Conservation (phyloP, 2,113 vertebrate genomes). For the Dromas ardeola region DNA sequence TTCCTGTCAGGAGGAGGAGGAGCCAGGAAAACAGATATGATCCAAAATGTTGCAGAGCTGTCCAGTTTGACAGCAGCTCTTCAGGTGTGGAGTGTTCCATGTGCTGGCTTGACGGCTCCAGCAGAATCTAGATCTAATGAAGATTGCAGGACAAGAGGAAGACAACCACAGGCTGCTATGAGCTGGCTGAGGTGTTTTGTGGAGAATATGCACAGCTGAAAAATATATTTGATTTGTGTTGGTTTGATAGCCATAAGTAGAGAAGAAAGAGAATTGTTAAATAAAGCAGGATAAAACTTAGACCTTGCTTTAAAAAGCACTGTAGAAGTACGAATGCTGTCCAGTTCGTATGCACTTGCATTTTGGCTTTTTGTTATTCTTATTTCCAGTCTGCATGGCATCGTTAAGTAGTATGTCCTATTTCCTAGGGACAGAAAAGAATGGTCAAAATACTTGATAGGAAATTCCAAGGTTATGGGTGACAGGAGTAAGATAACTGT, state of each 20-base stretch:
- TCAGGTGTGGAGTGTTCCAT: not conserved
- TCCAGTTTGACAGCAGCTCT: not conserved
- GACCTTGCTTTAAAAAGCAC: not conserved
- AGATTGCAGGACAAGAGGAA: not conserved
- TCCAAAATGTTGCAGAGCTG: not conserved
- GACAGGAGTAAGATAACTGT: not conserved
- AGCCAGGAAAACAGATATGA: not conserved
- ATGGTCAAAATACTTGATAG: not conserved
- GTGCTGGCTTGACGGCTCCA: not conserved
- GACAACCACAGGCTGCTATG: not conserved
- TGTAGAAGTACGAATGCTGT: not conserved
- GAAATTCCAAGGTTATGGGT: not conserved
- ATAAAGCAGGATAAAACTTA: not conserved
- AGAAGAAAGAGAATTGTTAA: not conserved
- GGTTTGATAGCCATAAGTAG: not conserved
- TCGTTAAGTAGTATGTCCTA: rapidly evolving
- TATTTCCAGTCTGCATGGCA: not conserved
- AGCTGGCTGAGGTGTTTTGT: not conserved
- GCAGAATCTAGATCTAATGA: not conserved
- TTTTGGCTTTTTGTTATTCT: not conserved
- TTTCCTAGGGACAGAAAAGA: not conserved
- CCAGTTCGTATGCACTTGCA: not conserved
- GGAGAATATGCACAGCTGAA: not conserved
- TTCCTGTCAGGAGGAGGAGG: not conserved
- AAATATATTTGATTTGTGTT: not conserved